Conservation (phyloP, 2,888 invertebrate genomes). For the Laothoe populi region DNA sequence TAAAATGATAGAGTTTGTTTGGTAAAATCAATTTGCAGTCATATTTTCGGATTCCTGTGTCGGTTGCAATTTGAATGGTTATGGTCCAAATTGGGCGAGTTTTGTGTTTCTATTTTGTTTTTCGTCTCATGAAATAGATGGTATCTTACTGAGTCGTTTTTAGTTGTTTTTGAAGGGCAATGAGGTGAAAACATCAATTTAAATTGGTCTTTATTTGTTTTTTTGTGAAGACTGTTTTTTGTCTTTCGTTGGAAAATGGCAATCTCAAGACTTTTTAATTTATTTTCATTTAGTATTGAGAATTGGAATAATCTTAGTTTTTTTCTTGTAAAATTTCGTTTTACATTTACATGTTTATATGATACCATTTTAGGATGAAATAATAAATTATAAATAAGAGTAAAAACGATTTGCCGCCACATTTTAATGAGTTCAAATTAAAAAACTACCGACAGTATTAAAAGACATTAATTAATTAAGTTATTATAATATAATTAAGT, state of each 20-base stretch:
- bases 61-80: slow-evolving; percentile 23
- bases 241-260: not conserved
- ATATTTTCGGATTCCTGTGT: slow-evolving; percentile 36
- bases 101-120: not conserved
- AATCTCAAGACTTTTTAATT: no score
- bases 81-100: slow-evolving; percentile 17
- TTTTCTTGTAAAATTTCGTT: no score
- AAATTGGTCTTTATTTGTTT: not conserved
- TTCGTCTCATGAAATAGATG: not conserved
- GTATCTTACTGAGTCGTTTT: not conserved
- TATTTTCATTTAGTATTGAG: no score
- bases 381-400: no score
- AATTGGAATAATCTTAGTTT: no score
- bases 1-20: slow-evolving; percentile 34
- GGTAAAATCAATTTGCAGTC: slow-evolving; percentile 62
- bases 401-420: no score
- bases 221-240: not conserved
- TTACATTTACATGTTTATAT: no score
- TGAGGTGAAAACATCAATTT: not conserved
- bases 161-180: not conserved
- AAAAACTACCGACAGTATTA: no score
- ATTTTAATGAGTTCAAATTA: no score
- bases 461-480: no score
- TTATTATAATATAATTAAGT: no score
- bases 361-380: no score